Evolutionary conservation across 2,888 invertebrate genomes (phyloP).

Genomic region (Platycheirus albimanus): DNA sequence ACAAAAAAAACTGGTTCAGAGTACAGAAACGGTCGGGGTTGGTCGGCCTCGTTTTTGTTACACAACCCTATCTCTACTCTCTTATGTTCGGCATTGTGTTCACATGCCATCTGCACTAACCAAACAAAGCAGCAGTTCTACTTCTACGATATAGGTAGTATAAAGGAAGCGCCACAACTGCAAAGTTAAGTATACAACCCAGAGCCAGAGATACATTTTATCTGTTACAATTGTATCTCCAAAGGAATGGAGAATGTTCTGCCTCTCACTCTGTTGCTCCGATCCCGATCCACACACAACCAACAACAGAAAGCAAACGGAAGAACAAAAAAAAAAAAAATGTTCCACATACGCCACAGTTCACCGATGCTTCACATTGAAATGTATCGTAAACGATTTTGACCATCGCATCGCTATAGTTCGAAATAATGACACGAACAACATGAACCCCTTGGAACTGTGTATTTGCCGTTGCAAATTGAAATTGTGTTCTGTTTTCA

Average conservation of each 20-base stretch:
- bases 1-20: slow-evolving; percentile 1
- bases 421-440: slow-evolving; percentile 22
- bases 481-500: slow-evolving; percentile 73
- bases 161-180: slow-evolving; percentile 56
- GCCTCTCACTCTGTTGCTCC: background rate
- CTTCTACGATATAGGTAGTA: slow-evolving; percentile 4
- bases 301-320: slow-evolving; percentile 19
- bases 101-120: slow-evolving; percentile 69
- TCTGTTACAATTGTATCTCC: slow-evolving; percentile 63
- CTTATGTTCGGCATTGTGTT: slow-evolving; percentile 48
- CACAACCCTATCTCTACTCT: slow-evolving; percentile 48
- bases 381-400: slow-evolving; percentile 66
- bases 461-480: slow-evolving; percentile 71
- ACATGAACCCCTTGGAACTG: slow-evolving; percentile 32
- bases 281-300: too few species aligned
- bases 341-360: slow-evolving; percentile 64
- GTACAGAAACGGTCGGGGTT: slow-evolving; percentile 47
- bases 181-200: slow-evolving; percentile 62
- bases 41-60: slow-evolving; percentile 33
- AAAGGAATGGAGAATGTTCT: slow-evolving; percentile 30
- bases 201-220: slow-evolving; percentile 57
- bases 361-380: slow-evolving; percentile 43
- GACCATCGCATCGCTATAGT: background rate
- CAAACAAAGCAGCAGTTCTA: slow-evolving; percentile 30
- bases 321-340: slow-evolving; percentile 1